Evolutionary conservation across 1,140 invertebrate genomes (phyloP).

Genomic region (Ips nitidus): DNA sequence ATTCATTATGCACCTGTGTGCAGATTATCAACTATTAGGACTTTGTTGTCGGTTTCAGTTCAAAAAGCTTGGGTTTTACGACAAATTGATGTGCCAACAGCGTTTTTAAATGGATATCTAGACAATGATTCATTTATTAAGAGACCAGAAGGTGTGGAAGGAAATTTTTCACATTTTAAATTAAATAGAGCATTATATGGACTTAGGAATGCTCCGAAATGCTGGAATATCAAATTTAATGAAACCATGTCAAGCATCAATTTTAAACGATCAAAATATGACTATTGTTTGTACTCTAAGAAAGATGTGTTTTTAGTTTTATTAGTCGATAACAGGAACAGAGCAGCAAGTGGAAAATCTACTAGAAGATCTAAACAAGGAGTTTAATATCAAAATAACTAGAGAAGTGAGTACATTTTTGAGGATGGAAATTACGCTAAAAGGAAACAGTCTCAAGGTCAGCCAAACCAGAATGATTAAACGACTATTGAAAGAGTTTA

Average conservation of each 20-base stretch:
- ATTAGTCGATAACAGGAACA: constrained; percentile 8
- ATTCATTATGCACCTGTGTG: not conserved
- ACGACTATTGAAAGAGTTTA: no score
- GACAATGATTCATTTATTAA: no score
- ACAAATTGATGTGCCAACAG: no score
- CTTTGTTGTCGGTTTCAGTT: constrained; percentile 21
- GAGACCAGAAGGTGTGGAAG: no score
- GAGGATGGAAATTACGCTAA: no score
- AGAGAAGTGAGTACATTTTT: not conserved
- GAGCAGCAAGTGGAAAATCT: no score
- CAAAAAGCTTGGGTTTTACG: constrained; percentile 8
- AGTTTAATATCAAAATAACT: not conserved
- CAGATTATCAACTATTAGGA: constrained; percentile 17
- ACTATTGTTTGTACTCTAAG: constrained; percentile 8
- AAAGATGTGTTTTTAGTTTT: constrained; percentile 13
- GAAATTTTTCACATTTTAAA: no score
- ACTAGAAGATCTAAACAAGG: no score
- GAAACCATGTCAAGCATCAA: constrained; percentile 11
- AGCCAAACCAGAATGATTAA: no score
- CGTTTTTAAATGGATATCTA: no score
- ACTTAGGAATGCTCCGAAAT: constrained; percentile 22
- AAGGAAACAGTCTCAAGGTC: not conserved
- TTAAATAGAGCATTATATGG: constrained; percentile 29
- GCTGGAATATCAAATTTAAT: constrained; percentile 24
- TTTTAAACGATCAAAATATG: constrained; percentile 18